phyloP scores from a whole-genome alignment of 2,888 invertebrate species.

The Euplexia lucipara region DNA sequence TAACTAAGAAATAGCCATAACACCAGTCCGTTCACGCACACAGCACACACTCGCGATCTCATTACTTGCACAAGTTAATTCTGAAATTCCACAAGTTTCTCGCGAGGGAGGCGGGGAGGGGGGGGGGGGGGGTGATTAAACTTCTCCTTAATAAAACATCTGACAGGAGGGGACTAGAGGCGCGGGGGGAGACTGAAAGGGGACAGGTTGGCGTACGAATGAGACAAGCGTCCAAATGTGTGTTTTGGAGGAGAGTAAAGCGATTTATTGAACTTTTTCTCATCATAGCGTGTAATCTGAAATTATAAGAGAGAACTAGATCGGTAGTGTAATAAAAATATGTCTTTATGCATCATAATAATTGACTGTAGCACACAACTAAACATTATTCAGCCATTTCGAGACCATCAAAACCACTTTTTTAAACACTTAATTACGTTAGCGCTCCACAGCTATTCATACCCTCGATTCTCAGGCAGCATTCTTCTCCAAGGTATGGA shows the following conservation, averaged over 20 bases:
- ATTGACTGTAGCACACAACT: background rate
- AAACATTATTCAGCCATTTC: background rate
- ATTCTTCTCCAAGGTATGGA: constrained; percentile 68
- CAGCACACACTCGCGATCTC: constrained; percentile 48
- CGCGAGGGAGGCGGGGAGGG: too few species aligned
- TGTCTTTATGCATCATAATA: too few species aligned
- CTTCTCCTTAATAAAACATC: constrained; percentile 68
- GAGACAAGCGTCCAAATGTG: background rate
- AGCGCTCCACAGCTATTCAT: constrained; percentile 25
- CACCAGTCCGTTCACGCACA: constrained; percentile 4
- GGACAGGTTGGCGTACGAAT: constrained; percentile 25
- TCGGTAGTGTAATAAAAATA: too few species aligned
- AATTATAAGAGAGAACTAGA: too few species aligned
- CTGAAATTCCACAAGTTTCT: constrained; percentile 64
- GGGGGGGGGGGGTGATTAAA: constrained; percentile 67
- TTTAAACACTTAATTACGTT: background rate
- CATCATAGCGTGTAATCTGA: too few species aligned
- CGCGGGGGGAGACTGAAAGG: constrained; percentile 11
- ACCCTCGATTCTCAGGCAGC: constrained; percentile 32
- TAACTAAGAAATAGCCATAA: background rate
- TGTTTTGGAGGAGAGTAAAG: background rate
- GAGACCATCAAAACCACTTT: background rate
- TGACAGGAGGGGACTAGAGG: constrained; percentile 23
- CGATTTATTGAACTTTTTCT: background rate
- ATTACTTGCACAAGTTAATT: constrained; percentile 66